phyloP scores from a whole-genome alignment of 1,140 invertebrate species.

The Drosophila orena region DNA sequence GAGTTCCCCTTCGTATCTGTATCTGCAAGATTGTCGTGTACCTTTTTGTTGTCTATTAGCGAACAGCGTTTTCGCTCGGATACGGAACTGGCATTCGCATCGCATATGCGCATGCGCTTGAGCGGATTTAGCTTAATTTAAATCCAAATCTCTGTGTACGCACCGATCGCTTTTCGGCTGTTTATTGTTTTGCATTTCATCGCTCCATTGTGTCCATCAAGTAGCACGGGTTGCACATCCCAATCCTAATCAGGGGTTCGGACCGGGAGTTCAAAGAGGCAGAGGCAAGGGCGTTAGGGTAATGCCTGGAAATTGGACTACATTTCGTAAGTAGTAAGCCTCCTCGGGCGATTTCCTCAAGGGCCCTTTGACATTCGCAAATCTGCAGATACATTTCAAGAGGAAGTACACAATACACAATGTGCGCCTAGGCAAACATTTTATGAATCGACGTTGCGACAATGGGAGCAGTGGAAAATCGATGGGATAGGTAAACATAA shows the following conservation, averaged over 20 bases:
- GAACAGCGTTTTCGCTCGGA: conserved; percentile 45
- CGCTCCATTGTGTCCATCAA: conserved; percentile 35
- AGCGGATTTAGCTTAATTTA: conserved; percentile 83
- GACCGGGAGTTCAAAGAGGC: conserved; percentile 33
- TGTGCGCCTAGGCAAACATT: conserved; percentile 40
- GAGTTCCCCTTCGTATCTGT: conserved; percentile 49
- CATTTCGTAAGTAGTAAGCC: conserved; percentile 52
- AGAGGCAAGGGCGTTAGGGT: conserved; percentile 41
- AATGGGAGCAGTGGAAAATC: not conserved
- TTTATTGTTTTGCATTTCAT: conserved; percentile 51
- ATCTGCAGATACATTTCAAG: conserved; percentile 20
- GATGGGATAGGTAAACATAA: conserved; percentile 22
- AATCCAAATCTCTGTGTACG: conserved; percentile 75
- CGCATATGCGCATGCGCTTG: conserved; percentile 50
- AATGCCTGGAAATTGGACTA: conserved; percentile 56
- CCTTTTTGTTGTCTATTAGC: conserved; percentile 82
- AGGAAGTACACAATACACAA: not conserved
- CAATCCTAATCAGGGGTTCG: conserved; percentile 35
- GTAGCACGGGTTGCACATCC: conserved; percentile 27
- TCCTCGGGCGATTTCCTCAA: conserved; percentile 32
- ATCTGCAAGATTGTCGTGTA: conserved; percentile 62
- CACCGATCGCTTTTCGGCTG: conserved; percentile 25
- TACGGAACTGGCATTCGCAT: conserved; percentile 18
- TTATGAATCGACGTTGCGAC: conserved; percentile 17
- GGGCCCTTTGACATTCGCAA: conserved; percentile 41